Base-by-base conservation (phyloP, 2,888 invertebrate genomes). In the Prenolepis imparis region DNA sequence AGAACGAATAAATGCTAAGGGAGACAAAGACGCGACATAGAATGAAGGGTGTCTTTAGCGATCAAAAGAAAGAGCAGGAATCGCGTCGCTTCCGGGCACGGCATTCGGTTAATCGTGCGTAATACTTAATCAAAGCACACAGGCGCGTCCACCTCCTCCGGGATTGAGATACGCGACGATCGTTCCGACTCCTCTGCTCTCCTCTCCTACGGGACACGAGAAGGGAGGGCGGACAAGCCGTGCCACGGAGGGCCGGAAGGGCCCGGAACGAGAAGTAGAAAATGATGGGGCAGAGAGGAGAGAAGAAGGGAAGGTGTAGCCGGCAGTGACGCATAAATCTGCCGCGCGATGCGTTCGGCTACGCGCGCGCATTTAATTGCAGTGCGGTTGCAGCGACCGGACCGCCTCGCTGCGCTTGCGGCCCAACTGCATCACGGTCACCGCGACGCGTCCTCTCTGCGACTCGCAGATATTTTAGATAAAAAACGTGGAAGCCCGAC, bases 261-360 rank as follows among this genome's bases (percentile, higher is more conserved):
- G 67, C 52, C 48, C 66, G 48, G 67, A 24, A 82, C 89, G 83
- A 64, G 52, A 81, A 66, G 36, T 66, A 72, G 82, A 67, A 59
- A 39, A 21, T 36, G 67, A 3, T n/a, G 18, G 57, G 82, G 52
- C 36, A 2, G 9, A 11, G 18, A 66, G 44, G 32, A 52, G 9
- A 44, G 44, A n/a, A 44, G 44, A 21, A 15, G 41, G 9, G 3
- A 66, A 21, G 48, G 32, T 28, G 52, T 70, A 81, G 72, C 61
- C 36, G 88, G 89, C 91, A 91, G 91, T 91, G 88, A 89, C 82
- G 89, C 91, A 91, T 91, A 91, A 91, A 91, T 91, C 90, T 87
- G 84, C 74, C 68, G 52, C 64, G 18, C 74, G 70, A 70, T 80
- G 74, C 86, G 86, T 84, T 84, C 86, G 83, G 77, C 72, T 85